Evolutionary conservation across 1,140 invertebrate species (phyloP).

Genomic region (Musca domestica): DNA sequence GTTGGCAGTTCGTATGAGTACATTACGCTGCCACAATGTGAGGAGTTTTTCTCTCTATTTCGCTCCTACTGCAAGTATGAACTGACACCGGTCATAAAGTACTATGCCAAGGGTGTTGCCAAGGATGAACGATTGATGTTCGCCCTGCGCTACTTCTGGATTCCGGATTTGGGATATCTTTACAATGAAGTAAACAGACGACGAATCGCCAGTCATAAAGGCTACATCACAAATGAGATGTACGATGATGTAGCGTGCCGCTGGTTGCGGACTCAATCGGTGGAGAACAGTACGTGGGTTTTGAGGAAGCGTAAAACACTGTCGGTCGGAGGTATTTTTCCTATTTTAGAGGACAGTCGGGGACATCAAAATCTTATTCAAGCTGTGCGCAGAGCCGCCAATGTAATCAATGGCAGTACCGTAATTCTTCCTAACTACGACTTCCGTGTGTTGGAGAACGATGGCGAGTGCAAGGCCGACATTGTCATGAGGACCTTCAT

Average conservation of each 20-base stretch:
- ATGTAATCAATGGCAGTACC: slow-evolving; percentile 65
- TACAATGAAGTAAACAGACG: background rate
- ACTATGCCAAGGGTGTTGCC: slow-evolving; percentile 60
- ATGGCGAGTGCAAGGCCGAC: slow-evolving; percentile 74
- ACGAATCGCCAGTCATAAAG: background rate
- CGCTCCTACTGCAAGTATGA: slow-evolving; percentile 62
- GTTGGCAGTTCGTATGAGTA: slow-evolving; percentile 58
- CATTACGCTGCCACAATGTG: slow-evolving; percentile 60
- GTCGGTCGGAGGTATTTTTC: slow-evolving; percentile 77
- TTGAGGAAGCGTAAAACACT: slow-evolving; percentile 56
- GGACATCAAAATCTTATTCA: slow-evolving; percentile 63
- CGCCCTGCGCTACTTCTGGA: slow-evolving; percentile 34
- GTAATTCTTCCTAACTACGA: slow-evolving; percentile 64
- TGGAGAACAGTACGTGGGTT: slow-evolving; percentile 60
- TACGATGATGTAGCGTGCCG: slow-evolving; percentile 64
- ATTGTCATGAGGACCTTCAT: slow-evolving; percentile 78
- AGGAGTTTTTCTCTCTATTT: slow-evolving; percentile 43
- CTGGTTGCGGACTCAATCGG: slow-evolving; percentile 64
- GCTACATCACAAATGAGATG: background rate
- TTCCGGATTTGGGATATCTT: slow-evolving; percentile 25
- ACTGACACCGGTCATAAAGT: slow-evolving; percentile 65
- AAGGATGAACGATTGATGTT: slow-evolving; percentile 58
- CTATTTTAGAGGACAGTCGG: slow-evolving; percentile 60
- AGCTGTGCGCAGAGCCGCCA: slow-evolving; percentile 65
- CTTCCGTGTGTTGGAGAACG: slow-evolving; percentile 60